A percentile compares a stretch with the other conserved stretches of the same genome.
Evolutionary conservation across 2,113 vertebrate species (phyloP).

Genomic region (Alethe castanea): DNA sequence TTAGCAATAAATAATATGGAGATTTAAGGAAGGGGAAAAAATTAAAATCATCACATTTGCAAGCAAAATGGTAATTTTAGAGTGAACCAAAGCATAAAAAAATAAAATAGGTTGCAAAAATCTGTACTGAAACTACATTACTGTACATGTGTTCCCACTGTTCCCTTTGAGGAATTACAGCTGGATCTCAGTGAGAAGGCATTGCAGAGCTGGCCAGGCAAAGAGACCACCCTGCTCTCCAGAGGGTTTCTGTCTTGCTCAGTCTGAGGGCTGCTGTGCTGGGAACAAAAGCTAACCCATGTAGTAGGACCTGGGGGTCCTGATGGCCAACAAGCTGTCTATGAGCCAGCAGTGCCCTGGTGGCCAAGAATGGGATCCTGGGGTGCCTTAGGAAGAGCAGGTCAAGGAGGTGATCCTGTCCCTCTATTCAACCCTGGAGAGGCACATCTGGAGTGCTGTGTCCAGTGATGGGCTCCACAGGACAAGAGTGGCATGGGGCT

Average conservation of each 20-base stretch:
- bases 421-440: not conserved
- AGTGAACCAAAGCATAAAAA: not conserved
- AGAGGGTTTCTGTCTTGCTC: not conserved
- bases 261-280: not conserved
- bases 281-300: not conserved
- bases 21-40: fast-evolving
- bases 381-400: not conserved
- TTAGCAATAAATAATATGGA: not conserved
- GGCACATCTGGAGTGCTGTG: not conserved
- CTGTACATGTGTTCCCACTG: not conserved
- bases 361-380: not conserved
- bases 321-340: not conserved
- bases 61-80: not conserved
- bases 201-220: not conserved
- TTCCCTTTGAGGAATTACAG: not conserved
- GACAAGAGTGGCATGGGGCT: no score
- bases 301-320: not conserved
- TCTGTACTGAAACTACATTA: not conserved
- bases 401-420: fast-evolving
- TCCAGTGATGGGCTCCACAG: not conserved
- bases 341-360: not conserved
- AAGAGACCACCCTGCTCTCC: not conserved
- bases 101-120: not conserved
- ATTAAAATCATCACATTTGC: not conserved
- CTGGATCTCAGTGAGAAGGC: not conserved